A percentile compares a stretch with the other conserved stretches of the same genome.
These are phyloP conservation scores for Oryzias curvinotus DNA, from an alignment of 2,113 vertebrate genomes.

Conservation along the genomic window DNA sequence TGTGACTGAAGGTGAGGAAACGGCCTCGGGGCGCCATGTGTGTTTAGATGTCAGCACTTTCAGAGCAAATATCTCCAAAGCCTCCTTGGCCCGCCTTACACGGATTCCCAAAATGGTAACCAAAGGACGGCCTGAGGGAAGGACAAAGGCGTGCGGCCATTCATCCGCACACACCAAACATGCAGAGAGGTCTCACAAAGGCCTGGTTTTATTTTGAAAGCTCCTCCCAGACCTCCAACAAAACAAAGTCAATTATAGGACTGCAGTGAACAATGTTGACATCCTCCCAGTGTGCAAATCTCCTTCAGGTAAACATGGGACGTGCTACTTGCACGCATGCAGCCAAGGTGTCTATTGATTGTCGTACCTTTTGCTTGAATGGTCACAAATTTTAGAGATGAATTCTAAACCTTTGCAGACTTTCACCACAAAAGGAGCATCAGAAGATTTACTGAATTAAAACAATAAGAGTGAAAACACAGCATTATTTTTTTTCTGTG, in stretches of 20 bases:
- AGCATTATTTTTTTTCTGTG: neutral
- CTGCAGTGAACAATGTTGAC: slow-evolving; percentile 34
- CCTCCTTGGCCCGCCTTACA: slow-evolving; percentile 52
- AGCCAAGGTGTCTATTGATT: slow-evolving; percentile 75
- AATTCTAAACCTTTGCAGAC: neutral
- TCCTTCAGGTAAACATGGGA: slow-evolving; percentile 47
- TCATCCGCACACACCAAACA: slow-evolving; percentile 14
- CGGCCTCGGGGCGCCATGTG: slow-evolving; percentile 58
- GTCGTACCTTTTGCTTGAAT: slow-evolving; percentile 69
- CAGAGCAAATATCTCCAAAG: slow-evolving; percentile 53
- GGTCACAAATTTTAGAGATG: slow-evolving; percentile 24
- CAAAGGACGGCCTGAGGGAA: slow-evolving; percentile 45
- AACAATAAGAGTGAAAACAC: neutral
- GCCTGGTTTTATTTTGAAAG: neutral
- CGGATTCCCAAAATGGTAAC: slow-evolving; percentile 44
- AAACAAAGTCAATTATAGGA: slow-evolving; percentile 20
- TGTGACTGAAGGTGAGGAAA: slow-evolving; percentile 77
- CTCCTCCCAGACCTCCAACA: neutral
- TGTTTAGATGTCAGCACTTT: slow-evolving; percentile 67
- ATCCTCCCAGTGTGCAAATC: slow-evolving; percentile 45
- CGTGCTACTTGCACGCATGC: slow-evolving; percentile 57
- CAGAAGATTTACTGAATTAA: neutral
- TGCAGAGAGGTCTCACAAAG: slow-evolving; percentile 15
- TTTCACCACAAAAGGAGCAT: neutral
- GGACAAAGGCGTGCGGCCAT: slow-evolving; percentile 29